phyloP scores from a whole-genome alignment of 2,797 vertebrate genomes.

The Tenualosa thibaudeaui region DNA sequence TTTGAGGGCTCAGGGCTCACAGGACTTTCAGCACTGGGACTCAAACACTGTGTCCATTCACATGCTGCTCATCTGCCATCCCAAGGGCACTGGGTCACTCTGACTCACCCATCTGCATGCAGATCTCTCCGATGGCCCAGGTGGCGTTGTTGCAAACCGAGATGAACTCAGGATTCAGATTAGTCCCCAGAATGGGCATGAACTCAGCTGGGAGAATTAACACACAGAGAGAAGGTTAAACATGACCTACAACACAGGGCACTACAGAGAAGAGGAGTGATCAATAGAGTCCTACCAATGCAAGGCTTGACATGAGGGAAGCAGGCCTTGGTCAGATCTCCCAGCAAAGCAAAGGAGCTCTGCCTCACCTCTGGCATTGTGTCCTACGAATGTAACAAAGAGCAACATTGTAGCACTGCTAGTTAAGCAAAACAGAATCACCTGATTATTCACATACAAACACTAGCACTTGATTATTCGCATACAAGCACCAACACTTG shows the following conservation, averaged over 20 bases:
- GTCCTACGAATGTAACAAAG: slow-evolving; percentile 68
- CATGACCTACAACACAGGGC: too few species aligned
- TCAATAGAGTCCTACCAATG: slow-evolving; percentile 74
- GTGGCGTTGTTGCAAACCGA: slow-evolving; percentile 95
- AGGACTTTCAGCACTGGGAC: too few species aligned
- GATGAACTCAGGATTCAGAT: slow-evolving; percentile 93
- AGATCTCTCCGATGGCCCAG: slow-evolving; percentile 96
- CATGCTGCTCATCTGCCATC: too few species aligned
- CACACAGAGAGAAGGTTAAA: background rate
- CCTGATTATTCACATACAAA: slow-evolving; percentile 42
- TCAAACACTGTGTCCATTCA: too few species aligned
- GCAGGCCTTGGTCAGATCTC: slow-evolving; percentile 92
- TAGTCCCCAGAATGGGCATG: slow-evolving; percentile 93
- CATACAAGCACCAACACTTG: too few species aligned
- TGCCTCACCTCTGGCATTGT: slow-evolving; percentile 94
- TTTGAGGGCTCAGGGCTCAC: too few species aligned
- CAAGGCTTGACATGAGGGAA: slow-evolving; percentile 93
- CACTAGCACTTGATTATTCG: too few species aligned
- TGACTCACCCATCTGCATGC: slow-evolving; percentile 93
- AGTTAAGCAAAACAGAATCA: slow-evolving; percentile 1
- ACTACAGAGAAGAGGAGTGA: background rate
- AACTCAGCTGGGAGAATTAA: slow-evolving; percentile 80
- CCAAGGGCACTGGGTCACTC: background rate
- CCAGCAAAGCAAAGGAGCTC: slow-evolving; percentile 90
- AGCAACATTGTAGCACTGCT: background rate